Evolutionary conservation across 1,140 invertebrate species (phyloP), one percentile per base, ranked within the genome.

Genomic region (Drosophila kepulauana): DNA sequence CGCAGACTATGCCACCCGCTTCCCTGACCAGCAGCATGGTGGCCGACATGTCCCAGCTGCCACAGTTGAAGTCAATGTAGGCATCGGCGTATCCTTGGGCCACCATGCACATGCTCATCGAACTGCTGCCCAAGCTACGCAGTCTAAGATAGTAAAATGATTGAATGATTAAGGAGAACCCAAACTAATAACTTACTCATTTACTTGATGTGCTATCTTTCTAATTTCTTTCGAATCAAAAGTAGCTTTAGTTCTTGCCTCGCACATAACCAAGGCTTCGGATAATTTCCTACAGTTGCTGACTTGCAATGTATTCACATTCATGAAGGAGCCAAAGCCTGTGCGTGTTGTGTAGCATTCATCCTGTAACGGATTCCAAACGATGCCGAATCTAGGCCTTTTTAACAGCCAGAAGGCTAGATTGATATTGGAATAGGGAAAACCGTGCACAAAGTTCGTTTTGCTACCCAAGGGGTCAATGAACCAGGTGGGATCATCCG

Each of bases 401-500:
- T 95, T 94, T 45, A 97, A 94, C 4, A 97, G 94, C 49, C 95
- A 93, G 1, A 97, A 92, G 1, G 94, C 97, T 25, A 98, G 93
- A 0, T 96, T 97, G 81, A 97, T 96, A 75, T 96, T 97, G 11
- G 95, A 95, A 79, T 96, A 95, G 1, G 97, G 97, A 86, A 97
- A 96, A 2, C 95, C 94, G 91, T 98, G 97, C 10, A 98, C 96
- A 91, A 98, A 98, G 92, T 98, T 98, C 95, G 97, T 96, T 0
- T 97, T 97, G 4, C 97, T 97, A 93, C 98, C 97, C 5, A 97
- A 95, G 0, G 97, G 97, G 93, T 98, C 98, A 73, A 99, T 98
- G 56, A 99, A 97, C 98, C 98, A 99, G 3, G 98, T 99, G 5
- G 98, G 98, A 8, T 94, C 95, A 92, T 98, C 95, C 1, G 97